Percentiles rank a stretch among this genome's conserved stretches.
Evolutionary conservation across 2,888 invertebrate genomes (phyloP).

Genomic region (Lasioglossum pauxillum): DNA sequence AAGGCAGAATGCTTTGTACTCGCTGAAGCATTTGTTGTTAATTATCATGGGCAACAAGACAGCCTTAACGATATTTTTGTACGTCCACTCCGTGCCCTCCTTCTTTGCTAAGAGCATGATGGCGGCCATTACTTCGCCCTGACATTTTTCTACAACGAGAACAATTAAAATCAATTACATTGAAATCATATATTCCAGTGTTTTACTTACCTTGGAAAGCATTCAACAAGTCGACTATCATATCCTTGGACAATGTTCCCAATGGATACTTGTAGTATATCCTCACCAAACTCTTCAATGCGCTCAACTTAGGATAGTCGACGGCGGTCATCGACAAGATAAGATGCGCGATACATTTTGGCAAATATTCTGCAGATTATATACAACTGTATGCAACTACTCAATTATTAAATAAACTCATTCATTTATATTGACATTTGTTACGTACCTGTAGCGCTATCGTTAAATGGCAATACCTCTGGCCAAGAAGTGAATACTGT

Average conservation of each 20-base stretch:
- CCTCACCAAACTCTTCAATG: slow-evolving; percentile 80
- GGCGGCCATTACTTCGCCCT: slow-evolving; percentile 72
- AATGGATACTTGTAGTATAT: slow-evolving; percentile 82
- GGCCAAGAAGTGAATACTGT: slow-evolving; percentile 84
- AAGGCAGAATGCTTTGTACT: slow-evolving; percentile 75
- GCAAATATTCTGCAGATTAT: slow-evolving; percentile 80
- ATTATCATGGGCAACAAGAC: slow-evolving; percentile 76
- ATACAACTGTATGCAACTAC: not conserved
- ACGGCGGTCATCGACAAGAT: slow-evolving; percentile 73
- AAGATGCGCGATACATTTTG: slow-evolving; percentile 82
- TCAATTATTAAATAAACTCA: not conserved
- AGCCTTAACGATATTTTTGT: slow-evolving; percentile 79
- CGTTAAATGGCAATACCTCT: slow-evolving; percentile 83
- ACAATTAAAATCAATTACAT: slow-evolving; percentile 17
- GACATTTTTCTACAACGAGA: slow-evolving; percentile 68
- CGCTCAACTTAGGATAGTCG: slow-evolving; percentile 76
- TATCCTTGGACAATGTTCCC: slow-evolving; percentile 72
- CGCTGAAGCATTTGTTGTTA: slow-evolving; percentile 66
- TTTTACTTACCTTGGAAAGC: slow-evolving; percentile 79
- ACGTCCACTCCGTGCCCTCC: slow-evolving; percentile 82
- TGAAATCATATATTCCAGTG: not conserved
- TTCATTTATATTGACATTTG: not conserved
- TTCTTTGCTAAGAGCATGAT: slow-evolving; percentile 83
- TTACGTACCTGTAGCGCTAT: slow-evolving; percentile 68
- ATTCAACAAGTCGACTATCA: slow-evolving; percentile 80